phyloP scores from a whole-genome alignment of 2,888 invertebrate genomes.

The Nematopogon swammerdamellus region DNA sequence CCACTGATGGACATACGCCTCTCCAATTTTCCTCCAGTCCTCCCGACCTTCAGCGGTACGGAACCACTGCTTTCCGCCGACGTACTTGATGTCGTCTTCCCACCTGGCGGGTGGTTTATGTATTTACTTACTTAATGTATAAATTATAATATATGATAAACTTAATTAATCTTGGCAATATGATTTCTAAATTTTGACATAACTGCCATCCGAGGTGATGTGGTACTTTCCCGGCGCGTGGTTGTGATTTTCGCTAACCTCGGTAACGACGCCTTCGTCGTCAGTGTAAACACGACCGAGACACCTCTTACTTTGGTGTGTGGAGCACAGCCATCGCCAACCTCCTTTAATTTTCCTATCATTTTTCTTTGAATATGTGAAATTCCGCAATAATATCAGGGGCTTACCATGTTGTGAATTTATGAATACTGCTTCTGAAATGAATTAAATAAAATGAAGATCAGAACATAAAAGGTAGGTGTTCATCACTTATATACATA shows the following conservation, averaged over 20 bases:
- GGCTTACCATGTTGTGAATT: not conserved
- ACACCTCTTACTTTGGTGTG: not conserved
- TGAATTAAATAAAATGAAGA: too few relatives aligned
- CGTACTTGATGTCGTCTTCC: too few relatives aligned
- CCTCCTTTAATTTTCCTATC: not conserved
- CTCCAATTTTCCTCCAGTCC: too few relatives aligned
- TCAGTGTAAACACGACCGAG: not conserved
- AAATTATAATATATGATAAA: too few relatives aligned
- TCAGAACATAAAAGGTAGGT: too few relatives aligned
- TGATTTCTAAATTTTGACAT: not conserved
- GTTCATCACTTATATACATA: too few relatives aligned
- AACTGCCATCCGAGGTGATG: not conserved
- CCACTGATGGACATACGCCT: too few relatives aligned
- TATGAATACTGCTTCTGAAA: not conserved
- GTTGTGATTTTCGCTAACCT: not conserved
- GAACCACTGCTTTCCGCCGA: too few relatives aligned
- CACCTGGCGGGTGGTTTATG: too few relatives aligned
- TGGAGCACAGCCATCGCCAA: conserved; percentile 1
- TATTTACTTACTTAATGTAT: too few relatives aligned
- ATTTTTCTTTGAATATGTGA: not conserved
- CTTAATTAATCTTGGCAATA: too few relatives aligned
- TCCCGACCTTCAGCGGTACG: too few relatives aligned
- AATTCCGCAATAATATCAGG: not conserved
- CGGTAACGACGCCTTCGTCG: not conserved
- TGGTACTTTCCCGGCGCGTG: not conserved